phyloP scores from a whole-genome alignment of 1,140 invertebrate genomes.

The Aporrectodea caliginosa region DNA sequence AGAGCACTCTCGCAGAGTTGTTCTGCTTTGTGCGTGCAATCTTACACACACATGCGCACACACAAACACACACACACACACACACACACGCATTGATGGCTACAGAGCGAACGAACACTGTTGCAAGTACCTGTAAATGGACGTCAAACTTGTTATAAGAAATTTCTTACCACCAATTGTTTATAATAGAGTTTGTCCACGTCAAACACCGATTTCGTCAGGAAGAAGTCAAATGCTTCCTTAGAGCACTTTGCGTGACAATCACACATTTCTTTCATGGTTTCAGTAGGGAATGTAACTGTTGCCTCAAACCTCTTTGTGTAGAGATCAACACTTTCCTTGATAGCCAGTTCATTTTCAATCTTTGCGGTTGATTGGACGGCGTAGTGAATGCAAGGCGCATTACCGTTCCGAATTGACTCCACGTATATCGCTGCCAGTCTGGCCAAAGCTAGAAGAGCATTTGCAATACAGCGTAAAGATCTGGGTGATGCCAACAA shows the following conservation, averaged over 20 bases:
- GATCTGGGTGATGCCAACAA: too few relatives aligned
- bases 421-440: background rate
- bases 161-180: background rate
- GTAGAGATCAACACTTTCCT: conserved; percentile 37
- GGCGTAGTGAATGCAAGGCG: background rate
- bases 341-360: conserved; percentile 4
- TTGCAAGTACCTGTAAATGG: too few relatives aligned
- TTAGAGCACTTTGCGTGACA: background rate
- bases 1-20: too few relatives aligned
- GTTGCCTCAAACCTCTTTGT: conserved; percentile 32
- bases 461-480: too few relatives aligned
- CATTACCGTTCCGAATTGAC: background rate
- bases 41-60: too few relatives aligned
- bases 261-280: conserved; percentile 20
- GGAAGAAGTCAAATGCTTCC: background rate
- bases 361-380: background rate
- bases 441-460: background rate
- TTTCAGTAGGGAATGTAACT: conserved; percentile 6
- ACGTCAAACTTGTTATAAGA: too few relatives aligned
- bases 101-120: too few relatives aligned
- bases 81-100: too few relatives aligned
- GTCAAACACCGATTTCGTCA: background rate
- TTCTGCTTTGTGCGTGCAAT: too few relatives aligned
- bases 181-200: background rate
- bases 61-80: too few relatives aligned